A percentile compares a stretch with the other conserved stretches of the same genome.
Conservation (phyloP, 2,113 vertebrate genomes). For the Pardalotus punctatus region DNA sequence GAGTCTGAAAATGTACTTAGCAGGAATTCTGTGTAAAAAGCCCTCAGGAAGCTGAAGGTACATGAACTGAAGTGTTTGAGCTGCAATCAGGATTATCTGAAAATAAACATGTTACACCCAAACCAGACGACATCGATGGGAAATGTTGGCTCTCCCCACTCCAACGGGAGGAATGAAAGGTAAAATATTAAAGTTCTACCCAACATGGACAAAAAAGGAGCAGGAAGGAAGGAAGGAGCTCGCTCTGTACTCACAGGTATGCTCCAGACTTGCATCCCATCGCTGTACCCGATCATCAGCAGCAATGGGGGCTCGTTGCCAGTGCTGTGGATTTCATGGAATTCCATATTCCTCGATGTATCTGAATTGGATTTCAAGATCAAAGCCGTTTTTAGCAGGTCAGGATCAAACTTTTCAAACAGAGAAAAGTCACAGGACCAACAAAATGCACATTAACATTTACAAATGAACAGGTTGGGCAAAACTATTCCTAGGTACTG, state of each 20-base stretch:
- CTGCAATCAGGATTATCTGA: background rate
- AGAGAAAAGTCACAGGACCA: background rate
- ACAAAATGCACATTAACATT: background rate
- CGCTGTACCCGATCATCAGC: slow-evolving; percentile 92
- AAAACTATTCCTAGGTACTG: background rate
- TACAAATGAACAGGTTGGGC: background rate
- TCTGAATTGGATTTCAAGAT: slow-evolving; percentile 72
- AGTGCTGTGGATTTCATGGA: slow-evolving; percentile 89
- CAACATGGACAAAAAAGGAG: background rate
- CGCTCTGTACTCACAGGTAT: slow-evolving; percentile 86
- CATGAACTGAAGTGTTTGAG: background rate
- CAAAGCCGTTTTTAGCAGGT: background rate
- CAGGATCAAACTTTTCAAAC: background rate
- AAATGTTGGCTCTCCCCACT: background rate
- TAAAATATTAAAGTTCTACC: background rate
- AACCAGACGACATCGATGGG: rapidly evolving
- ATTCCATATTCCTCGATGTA: slow-evolving; percentile 87
- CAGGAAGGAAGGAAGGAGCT: background rate
- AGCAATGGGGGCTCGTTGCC: slow-evolving; percentile 89
- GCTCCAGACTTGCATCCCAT: slow-evolving; percentile 97
- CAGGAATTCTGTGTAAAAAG: background rate
- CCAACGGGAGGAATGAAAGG: rapidly evolving
- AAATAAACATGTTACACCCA: background rate
- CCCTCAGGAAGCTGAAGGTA: background rate
- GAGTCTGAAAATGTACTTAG: background rate